Percentiles rank a stretch among this genome's conserved stretches.
phyloP scores from a whole-genome alignment of 2,113 vertebrate genomes.

The Ageneiosus marmoratus region DNA sequence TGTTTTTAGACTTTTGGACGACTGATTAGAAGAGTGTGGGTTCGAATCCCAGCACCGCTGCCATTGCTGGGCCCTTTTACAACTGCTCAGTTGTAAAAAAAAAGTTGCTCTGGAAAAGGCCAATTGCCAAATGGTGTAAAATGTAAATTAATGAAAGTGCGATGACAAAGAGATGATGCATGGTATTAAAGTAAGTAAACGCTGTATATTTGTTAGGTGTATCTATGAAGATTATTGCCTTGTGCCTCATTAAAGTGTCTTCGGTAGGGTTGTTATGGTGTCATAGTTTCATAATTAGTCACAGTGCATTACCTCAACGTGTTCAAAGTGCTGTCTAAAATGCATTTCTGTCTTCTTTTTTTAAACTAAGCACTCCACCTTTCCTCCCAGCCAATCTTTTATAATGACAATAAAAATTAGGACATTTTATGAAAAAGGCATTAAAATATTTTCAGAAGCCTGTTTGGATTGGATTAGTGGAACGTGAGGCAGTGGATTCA shows the following conservation, averaged over 20 bases:
- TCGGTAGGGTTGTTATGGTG: neutral
- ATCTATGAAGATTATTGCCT: neutral
- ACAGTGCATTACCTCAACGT: neutral
- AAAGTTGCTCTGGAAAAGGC: neutral
- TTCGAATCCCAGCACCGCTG: neutral
- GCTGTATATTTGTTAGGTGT: neutral
- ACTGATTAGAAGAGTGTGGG: too few relatives aligned
- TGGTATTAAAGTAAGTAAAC: neutral
- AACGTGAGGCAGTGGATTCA: neutral
- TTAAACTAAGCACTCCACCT: neutral
- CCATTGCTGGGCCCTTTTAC: neutral
- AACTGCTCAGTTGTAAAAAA: neutral
- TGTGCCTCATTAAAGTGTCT: constrained; percentile 24
- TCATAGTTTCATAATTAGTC: neutral
- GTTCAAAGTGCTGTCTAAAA: neutral
- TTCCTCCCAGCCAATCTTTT: neutral
- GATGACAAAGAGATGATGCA: neutral
- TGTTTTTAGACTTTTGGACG: neutral
- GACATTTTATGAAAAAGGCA: neutral
- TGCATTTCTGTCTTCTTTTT: neutral
- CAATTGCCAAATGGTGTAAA: neutral
- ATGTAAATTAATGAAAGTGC: neutral
- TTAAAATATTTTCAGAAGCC: neutral
- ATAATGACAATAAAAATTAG: neutral
- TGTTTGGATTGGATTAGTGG: neutral